A percentile compares a stretch with the other conserved stretches of the same genome.
Conservation (phyloP, 2,797 vertebrate species). For the Kryptolebias ocellatus region DNA sequence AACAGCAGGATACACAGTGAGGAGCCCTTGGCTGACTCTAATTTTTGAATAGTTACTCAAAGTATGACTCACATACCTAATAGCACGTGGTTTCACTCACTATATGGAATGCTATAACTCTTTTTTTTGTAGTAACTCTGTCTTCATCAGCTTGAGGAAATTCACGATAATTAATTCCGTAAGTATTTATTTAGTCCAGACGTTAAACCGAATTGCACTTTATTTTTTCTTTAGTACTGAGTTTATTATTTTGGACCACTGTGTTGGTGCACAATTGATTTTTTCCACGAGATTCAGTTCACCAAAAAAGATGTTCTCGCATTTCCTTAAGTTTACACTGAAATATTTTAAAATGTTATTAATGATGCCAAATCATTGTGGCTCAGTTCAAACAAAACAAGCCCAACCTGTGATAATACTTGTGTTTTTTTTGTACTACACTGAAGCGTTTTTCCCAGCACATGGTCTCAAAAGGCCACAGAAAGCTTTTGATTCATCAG, state of each 20-base stretch:
- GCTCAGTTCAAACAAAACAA: background rate
- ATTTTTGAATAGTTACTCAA: constrained; percentile 13
- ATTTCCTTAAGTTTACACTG: no score
- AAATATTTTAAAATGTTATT: no score
- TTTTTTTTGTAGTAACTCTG: background rate
- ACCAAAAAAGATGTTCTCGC: no score
- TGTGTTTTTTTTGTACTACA: no score
- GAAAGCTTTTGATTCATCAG: no score
- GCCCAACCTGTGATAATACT: background rate
- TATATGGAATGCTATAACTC: constrained; percentile 2
- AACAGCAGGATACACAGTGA: constrained; percentile 10
- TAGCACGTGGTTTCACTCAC: constrained; percentile 6
- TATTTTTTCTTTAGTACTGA: background rate
- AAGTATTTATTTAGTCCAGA: background rate
- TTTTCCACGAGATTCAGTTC: no score
- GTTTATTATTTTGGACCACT: background rate
- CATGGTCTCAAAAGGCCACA: no score
- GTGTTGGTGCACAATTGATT: background rate
- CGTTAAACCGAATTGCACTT: background rate
- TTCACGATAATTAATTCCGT: background rate
- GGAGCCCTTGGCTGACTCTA: background rate
- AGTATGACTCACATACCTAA: constrained; percentile 16
- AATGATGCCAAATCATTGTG: background rate
- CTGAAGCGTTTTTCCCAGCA: no score
- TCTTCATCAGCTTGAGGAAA: background rate